Percentiles rank a stretch among this genome's conserved stretches.
phyloP scores from a whole-genome alignment of 2,888 invertebrate species.

The Hirudinaria manillensis region DNA sequence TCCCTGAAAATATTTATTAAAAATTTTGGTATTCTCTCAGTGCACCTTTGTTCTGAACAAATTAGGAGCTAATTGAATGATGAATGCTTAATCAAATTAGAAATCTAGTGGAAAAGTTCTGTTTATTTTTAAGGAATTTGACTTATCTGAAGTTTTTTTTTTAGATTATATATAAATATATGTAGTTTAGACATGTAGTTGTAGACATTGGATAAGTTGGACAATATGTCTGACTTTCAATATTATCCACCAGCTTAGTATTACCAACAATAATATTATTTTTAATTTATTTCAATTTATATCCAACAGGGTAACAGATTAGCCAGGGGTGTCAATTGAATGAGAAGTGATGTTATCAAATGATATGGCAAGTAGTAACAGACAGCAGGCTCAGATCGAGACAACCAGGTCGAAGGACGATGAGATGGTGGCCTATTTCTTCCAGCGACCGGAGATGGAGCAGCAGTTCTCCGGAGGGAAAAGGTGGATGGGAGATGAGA shows the following conservation, averaged over 20 bases:
- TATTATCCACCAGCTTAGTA: too few species aligned
- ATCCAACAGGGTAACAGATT: neutral
- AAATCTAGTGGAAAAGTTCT: too few species aligned
- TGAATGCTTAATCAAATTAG: too few species aligned
- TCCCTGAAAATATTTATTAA: too few species aligned
- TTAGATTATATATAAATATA: neutral
- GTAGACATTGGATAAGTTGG: neutral
- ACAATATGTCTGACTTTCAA: neutral
- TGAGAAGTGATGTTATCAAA: conserved; percentile 32
- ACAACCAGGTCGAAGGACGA: conserved; percentile 68
- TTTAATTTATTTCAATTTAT: neutral
- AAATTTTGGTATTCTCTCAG: too few species aligned
- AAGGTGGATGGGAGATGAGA: conserved; percentile 80
- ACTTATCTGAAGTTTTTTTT: neutral
- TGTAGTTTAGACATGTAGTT: neutral
- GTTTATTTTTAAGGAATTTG: too few species aligned
- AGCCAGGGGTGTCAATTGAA: neutral
- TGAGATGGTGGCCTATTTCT: conserved; percentile 85
- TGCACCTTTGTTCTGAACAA: too few species aligned
- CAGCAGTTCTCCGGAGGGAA: conserved; percentile 45
- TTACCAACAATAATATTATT: neutral
- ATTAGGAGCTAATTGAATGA: too few species aligned
- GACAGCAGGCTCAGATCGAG: conserved; percentile 13
- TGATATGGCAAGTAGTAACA: conserved; percentile 30
- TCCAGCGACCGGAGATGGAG: conserved; percentile 75